Conservation (phyloP, 2,113 vertebrate species). For the Ctenomys sociabilis region DNA sequence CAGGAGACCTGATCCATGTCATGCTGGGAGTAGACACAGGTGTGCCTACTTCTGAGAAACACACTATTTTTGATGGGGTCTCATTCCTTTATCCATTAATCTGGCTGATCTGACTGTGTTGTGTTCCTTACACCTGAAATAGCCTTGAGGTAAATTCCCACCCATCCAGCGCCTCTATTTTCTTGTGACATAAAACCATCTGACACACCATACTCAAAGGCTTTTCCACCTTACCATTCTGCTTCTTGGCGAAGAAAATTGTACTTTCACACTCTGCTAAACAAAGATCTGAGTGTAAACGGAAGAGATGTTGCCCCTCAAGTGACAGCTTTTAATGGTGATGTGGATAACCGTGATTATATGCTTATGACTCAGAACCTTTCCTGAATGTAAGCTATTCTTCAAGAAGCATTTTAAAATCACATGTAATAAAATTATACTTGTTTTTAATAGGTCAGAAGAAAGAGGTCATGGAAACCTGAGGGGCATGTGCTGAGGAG, state of each 20-base stretch:
- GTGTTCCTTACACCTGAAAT: background rate
- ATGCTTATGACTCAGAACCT: background rate
- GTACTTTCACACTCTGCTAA: background rate
- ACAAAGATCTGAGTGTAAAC: background rate
- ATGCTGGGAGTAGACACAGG: background rate
- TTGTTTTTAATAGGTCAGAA: conserved; percentile 1
- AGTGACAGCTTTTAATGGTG: background rate
- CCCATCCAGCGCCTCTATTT: background rate
- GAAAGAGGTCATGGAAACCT: background rate
- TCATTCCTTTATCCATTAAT: background rate
- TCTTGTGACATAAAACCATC: background rate
- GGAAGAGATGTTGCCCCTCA: background rate
- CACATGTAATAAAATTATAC: background rate
- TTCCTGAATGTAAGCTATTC: background rate
- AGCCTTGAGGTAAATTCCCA: too few relatives aligned
- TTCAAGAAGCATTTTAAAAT: background rate
- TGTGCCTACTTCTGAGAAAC: background rate
- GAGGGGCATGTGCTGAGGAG: background rate
- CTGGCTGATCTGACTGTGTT: background rate
- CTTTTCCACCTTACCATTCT: background rate
- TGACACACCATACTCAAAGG: background rate
- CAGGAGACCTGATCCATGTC: background rate
- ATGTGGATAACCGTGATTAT: background rate
- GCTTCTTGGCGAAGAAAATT: background rate
- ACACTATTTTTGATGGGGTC: background rate